A percentile compares a stretch with the other conserved stretches of the same genome.
phyloP scores from a whole-genome alignment of 2,797 vertebrate species.

The Loris lydekkerianus region DNA sequence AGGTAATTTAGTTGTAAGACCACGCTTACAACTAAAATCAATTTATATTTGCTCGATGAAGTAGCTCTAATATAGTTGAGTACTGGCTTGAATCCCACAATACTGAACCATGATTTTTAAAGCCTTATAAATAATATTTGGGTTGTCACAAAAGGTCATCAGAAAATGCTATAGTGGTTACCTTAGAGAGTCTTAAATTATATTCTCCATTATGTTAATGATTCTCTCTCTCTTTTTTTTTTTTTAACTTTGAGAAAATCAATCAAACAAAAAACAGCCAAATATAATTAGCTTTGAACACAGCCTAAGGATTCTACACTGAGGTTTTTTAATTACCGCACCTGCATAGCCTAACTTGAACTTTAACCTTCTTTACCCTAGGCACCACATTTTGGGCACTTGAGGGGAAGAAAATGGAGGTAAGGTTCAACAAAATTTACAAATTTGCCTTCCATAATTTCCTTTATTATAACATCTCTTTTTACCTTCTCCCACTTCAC shows the following conservation, averaged over 20 bases:
- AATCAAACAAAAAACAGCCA: conserved; percentile 26
- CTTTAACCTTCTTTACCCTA: conserved; percentile 6
- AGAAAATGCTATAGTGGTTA: background rate
- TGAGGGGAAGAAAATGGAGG: background rate
- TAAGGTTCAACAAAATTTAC: background rate
- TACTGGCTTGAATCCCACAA: conserved; percentile 55
- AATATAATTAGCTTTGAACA: conserved; percentile 29
- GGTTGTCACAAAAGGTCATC: background rate
- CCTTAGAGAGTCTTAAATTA: background rate
- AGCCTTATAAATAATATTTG: conserved; percentile 71
- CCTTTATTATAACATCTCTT: background rate
- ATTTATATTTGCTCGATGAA: conserved; percentile 65
- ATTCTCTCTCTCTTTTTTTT: background rate
- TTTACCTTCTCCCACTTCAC: fast-evolving
- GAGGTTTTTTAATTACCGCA: background rate
- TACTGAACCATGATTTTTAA: conserved; percentile 39
- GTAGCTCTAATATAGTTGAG: background rate
- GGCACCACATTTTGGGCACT: background rate
- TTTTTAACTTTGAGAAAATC: conserved; percentile 33
- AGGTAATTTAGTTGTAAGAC: conserved; percentile 24
- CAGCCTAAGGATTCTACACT: background rate
- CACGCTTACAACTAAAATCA: conserved; percentile 56
- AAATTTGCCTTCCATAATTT: background rate
- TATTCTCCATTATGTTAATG: background rate
- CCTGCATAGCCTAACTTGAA: background rate